Percentiles rank a stretch among this genome's conserved stretches.
These are phyloP conservation scores for Epinotia brunnichana DNA, from an alignment of 2,888 invertebrate species.

Conservation along the genomic window DNA sequence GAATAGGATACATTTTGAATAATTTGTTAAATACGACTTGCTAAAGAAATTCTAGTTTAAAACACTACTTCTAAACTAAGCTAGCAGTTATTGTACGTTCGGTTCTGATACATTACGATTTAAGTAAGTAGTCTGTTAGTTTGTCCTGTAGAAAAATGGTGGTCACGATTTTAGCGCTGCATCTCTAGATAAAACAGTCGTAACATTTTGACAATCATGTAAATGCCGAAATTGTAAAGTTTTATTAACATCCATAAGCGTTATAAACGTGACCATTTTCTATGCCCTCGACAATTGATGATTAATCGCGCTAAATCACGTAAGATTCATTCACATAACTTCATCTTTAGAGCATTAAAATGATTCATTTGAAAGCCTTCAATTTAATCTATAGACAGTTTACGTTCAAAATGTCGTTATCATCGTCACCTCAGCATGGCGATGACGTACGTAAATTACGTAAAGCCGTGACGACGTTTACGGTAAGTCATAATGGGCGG, in stretches of 20 bases:
- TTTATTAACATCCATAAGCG: neutral
- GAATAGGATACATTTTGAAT: neutral
- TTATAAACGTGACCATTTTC: neutral
- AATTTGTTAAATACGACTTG: too few relatives aligned
- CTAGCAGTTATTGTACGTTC: too few relatives aligned
- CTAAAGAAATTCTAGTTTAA: too few relatives aligned
- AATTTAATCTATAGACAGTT: neutral
- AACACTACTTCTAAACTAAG: too few relatives aligned
- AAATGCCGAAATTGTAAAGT: neutral
- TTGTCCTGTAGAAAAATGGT: too few relatives aligned
- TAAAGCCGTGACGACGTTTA: slow-evolving; percentile 19
- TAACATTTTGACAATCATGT: neutral
- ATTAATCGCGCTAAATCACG: too few relatives aligned
- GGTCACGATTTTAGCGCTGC: too few relatives aligned
- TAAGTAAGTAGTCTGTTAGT: too few relatives aligned
- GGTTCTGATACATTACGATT: too few relatives aligned
- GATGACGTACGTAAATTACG: slow-evolving; percentile 15
- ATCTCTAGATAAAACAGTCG: too few relatives aligned
- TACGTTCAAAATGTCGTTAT: neutral
- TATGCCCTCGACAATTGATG: too few relatives aligned
- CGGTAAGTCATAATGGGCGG: slow-evolving; percentile 53
- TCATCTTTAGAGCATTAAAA: neutral
- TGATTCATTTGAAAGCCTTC: neutral
- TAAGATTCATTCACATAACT: neutral
- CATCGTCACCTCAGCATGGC: neutral